Evolutionary conservation across 2,888 invertebrate genomes (phyloP), one percentile per base, ranked within the genome.

Genomic region (Exocentrus adspersus): DNA sequence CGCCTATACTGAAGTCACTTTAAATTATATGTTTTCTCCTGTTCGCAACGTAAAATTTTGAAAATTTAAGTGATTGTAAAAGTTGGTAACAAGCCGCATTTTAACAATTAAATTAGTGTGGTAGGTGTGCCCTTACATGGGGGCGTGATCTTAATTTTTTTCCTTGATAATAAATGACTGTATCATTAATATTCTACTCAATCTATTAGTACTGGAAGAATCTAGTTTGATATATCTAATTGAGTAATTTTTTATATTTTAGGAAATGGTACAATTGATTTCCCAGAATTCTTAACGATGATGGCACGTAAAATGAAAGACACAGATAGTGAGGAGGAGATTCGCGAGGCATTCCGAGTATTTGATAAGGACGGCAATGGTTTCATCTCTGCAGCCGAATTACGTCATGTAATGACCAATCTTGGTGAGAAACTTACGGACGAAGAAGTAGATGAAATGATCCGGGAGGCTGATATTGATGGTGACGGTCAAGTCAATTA

Each of bases 221-320:
- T n/a, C n/a, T n/a, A n/a, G n/a, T n/a, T n/a, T n/a, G n/a, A n/a
- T n/a, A n/a, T 41, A 2, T n/a, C 17, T n/a, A 37, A 37, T 37
- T 30, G 0, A 12, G 19, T 10, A 20, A 16, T 42, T 60, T 45
- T 43, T 43, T 9, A 42, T 60, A 56, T 79, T 81, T 24, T 84
- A 98, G 98, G 97, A 81, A 98, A 98, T 86, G 98, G 98, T 82
- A 98, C 98, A 84, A 98, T 99, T 86, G 98, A 99, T 88, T 99
- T 99, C 87, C 98, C 98, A 78, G 98, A 99, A 87, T 99, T 99
- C 89, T 90, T 99, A 81, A 98, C 98, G 83, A 98, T 99, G 98
- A 99, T 99, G 98, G 98, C 98, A 81, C 92, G 98, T 82, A 99
- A 98, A 90, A 98, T 98, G 97, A 98, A 98, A 86, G 98, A 98